These are phyloP conservation scores for Tetragonula clypearis DNA, from an alignment of 1,140 invertebrate species.

Conservation along the genomic window DNA sequence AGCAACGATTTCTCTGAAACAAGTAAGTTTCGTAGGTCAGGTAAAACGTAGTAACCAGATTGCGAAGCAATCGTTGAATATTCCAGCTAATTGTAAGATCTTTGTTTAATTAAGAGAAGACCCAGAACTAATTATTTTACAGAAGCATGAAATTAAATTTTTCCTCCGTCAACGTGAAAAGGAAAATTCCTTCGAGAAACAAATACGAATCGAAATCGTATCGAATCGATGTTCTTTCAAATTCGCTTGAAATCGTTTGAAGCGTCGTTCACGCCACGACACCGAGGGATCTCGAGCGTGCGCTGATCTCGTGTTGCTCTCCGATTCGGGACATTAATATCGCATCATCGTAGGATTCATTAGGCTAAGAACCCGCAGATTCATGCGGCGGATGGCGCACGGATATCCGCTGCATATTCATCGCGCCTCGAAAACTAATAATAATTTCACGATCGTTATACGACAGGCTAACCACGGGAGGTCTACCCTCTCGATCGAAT, in stretches of 20 bases:
- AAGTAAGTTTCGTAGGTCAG: no score
- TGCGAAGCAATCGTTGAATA: no score
- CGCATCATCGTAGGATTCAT: slow-evolving; percentile 50
- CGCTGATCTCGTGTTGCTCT: background rate
- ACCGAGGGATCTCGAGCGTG: background rate
- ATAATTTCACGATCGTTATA: slow-evolving; percentile 61
- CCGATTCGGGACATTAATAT: slow-evolving; percentile 54
- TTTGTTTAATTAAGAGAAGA: no score
- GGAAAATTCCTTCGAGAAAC: background rate
- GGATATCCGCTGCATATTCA: slow-evolving; percentile 50
- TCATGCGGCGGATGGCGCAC: slow-evolving; percentile 29
- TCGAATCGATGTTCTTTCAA: background rate
- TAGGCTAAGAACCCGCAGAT: slow-evolving; percentile 37
- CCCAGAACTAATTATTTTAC: no score
- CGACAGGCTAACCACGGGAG: background rate
- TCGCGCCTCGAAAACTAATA: slow-evolving; percentile 55
- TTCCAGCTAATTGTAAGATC: no score
- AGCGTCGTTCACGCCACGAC: background rate
- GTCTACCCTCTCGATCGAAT: slow-evolving; percentile 54
- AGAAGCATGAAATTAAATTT: no score
- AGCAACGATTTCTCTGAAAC: no score
- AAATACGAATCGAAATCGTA: background rate
- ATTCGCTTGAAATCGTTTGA: background rate
- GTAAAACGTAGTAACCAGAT: no score
- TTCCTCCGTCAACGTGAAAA: background rate